Evolutionary conservation across 2,888 invertebrate species (phyloP).

Genomic region (Pyrgus malvae): DNA sequence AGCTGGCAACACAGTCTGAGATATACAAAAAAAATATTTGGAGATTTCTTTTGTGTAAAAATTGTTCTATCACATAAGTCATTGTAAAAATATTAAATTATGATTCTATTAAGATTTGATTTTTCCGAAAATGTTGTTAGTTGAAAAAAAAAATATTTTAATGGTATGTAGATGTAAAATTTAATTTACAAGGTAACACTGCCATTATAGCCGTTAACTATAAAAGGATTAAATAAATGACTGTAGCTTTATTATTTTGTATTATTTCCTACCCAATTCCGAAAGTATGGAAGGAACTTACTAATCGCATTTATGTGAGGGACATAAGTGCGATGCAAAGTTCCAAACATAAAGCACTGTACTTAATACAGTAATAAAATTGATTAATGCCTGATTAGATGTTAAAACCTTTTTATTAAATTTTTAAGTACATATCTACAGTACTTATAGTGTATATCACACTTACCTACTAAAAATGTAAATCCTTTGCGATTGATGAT

Average conservation of each 20-base stretch:
- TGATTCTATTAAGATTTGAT: not conserved
- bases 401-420: too few species aligned
- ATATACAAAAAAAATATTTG: not conserved
- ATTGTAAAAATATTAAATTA: not conserved
- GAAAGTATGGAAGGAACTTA: too few species aligned
- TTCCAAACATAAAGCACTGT: too few species aligned
- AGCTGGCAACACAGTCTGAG: slow-evolving; percentile 18
- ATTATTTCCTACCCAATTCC: slow-evolving; percentile 1
- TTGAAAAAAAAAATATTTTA: slow-evolving; percentile 18
- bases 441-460: too few species aligned
- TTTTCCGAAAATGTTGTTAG: slow-evolving; percentile 18
- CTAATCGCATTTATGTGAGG: too few species aligned
- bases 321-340: too few species aligned
- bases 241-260: slow-evolving; percentile 17
- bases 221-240: slow-evolving; percentile 29
- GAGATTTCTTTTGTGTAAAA: not conserved
- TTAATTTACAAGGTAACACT: slow-evolving; percentile 28
- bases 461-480: too few species aligned
- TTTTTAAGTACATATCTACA: too few species aligned
- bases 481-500: too few species aligned
- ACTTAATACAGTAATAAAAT: too few species aligned
- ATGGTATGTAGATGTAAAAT: slow-evolving; percentile 10
- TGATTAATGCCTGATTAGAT: too few species aligned
- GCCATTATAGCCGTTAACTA: slow-evolving; percentile 32
- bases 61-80: not conserved